These are phyloP conservation scores for Pseudolycoriella hygida DNA, from an alignment of 2,888 invertebrate genomes.

Conservation along the genomic window DNA sequence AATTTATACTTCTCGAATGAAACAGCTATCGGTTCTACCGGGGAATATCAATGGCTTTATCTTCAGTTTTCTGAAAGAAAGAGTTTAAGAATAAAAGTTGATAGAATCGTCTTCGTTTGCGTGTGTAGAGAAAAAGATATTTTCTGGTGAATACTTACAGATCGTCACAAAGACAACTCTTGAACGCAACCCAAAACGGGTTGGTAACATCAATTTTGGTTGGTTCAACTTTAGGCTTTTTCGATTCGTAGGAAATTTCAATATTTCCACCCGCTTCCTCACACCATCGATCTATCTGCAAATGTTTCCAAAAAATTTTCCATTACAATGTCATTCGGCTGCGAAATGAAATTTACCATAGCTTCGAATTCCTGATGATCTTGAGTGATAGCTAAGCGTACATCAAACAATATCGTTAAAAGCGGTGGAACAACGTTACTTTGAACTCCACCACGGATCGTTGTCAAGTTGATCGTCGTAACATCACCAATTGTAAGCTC, in stretches of 20 bases:
- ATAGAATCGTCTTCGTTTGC: too few species aligned
- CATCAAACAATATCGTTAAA: constrained; percentile 44
- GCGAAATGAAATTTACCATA: constrained; percentile 28
- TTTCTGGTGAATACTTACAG: constrained; percentile 35
- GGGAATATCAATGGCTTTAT: constrained; percentile 43
- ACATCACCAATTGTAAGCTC: constrained; percentile 46
- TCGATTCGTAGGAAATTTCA: constrained; percentile 44
- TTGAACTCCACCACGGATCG: constrained; percentile 56
- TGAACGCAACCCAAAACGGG: constrained; percentile 57
- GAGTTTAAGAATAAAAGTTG: neutral
- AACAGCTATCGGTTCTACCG: constrained; percentile 63
- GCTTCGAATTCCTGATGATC: constrained; percentile 37
- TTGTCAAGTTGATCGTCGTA: constrained; percentile 56
- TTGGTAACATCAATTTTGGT: constrained; percentile 46
- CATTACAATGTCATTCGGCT: neutral
- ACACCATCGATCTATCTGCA: constrained; percentile 36
- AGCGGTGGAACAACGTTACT: constrained; percentile 63
- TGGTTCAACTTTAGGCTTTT: constrained; percentile 37
- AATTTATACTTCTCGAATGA: constrained; percentile 34
- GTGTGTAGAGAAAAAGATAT: too few species aligned
- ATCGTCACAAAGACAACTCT: constrained; percentile 34
- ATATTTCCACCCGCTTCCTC: constrained; percentile 55
- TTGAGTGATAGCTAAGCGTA: constrained; percentile 41
- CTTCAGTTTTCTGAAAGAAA: constrained; percentile 16
- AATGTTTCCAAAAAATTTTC: neutral